A percentile compares a stretch with the other conserved stretches of the same genome.
phyloP scores from a whole-genome alignment of 2,113 vertebrate genomes.

The Megalops atlanticus region DNA sequence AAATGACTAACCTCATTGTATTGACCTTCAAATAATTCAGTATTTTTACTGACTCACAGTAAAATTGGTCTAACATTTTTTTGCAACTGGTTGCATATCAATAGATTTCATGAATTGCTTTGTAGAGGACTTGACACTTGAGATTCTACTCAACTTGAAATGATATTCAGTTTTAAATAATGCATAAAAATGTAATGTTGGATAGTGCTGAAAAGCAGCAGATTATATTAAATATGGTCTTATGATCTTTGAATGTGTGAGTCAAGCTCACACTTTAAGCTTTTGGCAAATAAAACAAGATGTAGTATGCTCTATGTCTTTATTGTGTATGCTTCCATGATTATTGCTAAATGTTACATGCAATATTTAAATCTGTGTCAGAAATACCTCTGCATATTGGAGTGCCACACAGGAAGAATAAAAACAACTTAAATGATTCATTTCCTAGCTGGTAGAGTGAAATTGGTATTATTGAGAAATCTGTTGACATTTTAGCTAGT shows the following conservation, averaged over 20 bases:
- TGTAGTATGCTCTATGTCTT: background rate
- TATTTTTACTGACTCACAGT: background rate
- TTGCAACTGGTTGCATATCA: background rate
- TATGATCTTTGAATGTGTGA: too few relatives aligned
- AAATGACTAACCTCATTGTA: background rate
- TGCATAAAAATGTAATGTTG: background rate
- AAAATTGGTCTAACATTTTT: background rate
- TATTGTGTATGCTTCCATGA: conserved; percentile 4
- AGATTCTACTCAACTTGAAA: background rate
- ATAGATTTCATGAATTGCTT: background rate
- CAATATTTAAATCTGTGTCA: background rate
- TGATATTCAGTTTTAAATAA: background rate
- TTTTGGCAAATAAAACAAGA: too few relatives aligned
- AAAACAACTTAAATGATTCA: conserved; percentile 32
- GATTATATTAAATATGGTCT: too few relatives aligned
- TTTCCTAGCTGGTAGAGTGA: too few relatives aligned
- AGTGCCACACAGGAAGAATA: conserved; percentile 31
- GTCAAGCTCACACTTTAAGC: too few relatives aligned
- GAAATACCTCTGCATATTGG: conserved; percentile 26
- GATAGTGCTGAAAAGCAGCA: too few relatives aligned
- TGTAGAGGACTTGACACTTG: background rate
- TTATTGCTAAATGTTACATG: conserved; percentile 16
- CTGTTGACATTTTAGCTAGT: too few relatives aligned
- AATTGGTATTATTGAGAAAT: too few relatives aligned
- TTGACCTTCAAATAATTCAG: too few relatives aligned